Conservation (phyloP, 2,113 vertebrate species). For the Calonectris borealis region DNA sequence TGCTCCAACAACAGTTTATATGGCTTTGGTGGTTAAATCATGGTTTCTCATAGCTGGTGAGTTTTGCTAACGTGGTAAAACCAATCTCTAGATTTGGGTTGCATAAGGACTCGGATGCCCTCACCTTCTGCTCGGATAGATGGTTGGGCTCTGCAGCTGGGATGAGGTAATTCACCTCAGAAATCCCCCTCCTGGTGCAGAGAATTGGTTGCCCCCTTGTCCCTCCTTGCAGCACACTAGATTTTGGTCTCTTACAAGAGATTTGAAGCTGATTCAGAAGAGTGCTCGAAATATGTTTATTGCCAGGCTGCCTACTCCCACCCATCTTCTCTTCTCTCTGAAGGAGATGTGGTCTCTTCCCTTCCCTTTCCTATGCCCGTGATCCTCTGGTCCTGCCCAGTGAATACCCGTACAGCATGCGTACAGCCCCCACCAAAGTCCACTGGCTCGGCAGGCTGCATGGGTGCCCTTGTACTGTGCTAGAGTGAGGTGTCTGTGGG, state of each 20-base stretch:
- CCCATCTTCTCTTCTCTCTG: not conserved
- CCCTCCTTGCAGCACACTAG: not conserved
- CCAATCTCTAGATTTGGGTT: not conserved
- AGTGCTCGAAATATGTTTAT: not conserved
- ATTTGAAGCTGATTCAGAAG: not conserved
- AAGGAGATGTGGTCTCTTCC: not conserved
- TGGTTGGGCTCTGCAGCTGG: not conserved
- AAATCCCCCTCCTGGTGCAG: not conserved
- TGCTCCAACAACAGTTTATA: not conserved
- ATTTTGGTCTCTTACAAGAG: not conserved
- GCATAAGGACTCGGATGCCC: not conserved
- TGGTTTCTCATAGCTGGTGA: not conserved
- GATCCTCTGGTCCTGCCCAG: not conserved
- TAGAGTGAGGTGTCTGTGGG: too few species aligned
- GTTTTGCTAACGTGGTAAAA: not conserved
- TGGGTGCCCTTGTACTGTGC: too few species aligned
- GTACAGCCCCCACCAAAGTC: too few species aligned
- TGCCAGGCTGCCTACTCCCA: not conserved
- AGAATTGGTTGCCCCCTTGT: not conserved
- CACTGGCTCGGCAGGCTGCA: too few species aligned
- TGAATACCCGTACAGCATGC: not conserved
- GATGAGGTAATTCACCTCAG: not conserved
- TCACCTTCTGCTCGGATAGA: not conserved
- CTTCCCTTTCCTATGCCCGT: not conserved
- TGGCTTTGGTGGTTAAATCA: not conserved